phyloP scores from a whole-genome alignment of 2,888 invertebrate species.

The Diachrysia chrysitis region DNA sequence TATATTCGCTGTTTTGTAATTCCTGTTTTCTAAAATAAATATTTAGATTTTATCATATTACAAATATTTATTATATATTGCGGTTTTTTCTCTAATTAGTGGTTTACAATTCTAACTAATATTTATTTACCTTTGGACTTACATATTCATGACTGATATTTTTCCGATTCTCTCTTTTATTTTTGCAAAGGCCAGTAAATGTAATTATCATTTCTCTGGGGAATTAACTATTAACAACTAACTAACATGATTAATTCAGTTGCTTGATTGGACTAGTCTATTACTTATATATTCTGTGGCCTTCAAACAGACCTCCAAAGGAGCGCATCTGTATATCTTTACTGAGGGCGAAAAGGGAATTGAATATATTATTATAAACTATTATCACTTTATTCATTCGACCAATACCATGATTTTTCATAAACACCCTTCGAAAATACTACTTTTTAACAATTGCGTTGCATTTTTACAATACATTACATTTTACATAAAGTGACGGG shows the following conservation, averaged over 20 bases:
- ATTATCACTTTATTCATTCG: too few relatives aligned
- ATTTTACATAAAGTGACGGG: too few relatives aligned
- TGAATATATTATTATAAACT: too few relatives aligned
- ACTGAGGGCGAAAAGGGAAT: too few relatives aligned
- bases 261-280: conserved; percentile 66
- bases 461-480: too few relatives aligned
- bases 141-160: background rate
- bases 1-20: too few relatives aligned
- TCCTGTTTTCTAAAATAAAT: too few relatives aligned
- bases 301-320: background rate
- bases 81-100: background rate
- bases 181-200: background rate
- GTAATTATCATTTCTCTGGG: background rate
- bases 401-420: background rate
- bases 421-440: background rate
- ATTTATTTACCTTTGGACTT: background rate
- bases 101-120: background rate
- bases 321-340: too few relatives aligned
- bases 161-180: background rate
- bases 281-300: conserved; percentile 15
- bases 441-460: too few relatives aligned
- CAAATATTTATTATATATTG: background rate
- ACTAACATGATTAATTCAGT: conserved; percentile 17
- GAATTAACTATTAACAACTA: background rate
- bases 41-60: background rate